These are phyloP conservation scores for Platalea minor DNA, from an alignment of 2,797 vertebrate species.

Conservation along the genomic window DNA sequence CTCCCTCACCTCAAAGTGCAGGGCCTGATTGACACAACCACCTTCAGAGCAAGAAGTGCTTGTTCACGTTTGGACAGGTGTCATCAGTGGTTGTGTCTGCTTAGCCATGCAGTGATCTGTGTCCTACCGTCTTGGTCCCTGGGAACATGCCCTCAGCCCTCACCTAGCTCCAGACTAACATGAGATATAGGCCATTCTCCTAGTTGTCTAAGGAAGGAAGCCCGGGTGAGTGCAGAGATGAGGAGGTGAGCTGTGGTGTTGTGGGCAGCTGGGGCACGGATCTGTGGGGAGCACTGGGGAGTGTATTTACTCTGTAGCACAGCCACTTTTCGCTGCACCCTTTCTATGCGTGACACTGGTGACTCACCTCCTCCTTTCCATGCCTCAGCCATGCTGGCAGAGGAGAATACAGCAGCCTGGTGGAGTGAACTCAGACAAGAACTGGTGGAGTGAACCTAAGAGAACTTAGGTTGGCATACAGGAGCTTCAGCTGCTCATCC, in stretches of 20 bases:
- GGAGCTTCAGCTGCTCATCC: background rate
- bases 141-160: background rate
- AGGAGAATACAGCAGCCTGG: background rate
- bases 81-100: background rate
- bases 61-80: background rate
- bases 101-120: background rate
- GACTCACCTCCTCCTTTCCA: background rate
- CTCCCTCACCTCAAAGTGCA: fast-evolving
- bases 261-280: background rate
- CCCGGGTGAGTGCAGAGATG: background rate
- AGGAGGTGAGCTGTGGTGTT: background rate
- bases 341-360: fast-evolving
- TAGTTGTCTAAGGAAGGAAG: background rate
- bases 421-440: background rate
- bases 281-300: background rate
- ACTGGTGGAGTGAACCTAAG: background rate
- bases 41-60: background rate
- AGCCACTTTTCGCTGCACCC: background rate
- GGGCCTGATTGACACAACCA: background rate
- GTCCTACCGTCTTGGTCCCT: fast-evolving
- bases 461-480: background rate
- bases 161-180: background rate
- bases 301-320: background rate
- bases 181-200: fast-evolving
- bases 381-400: background rate